Evolutionary conservation across 2,888 invertebrate genomes (phyloP).

Genomic region (Gasteruption jaculator): DNA sequence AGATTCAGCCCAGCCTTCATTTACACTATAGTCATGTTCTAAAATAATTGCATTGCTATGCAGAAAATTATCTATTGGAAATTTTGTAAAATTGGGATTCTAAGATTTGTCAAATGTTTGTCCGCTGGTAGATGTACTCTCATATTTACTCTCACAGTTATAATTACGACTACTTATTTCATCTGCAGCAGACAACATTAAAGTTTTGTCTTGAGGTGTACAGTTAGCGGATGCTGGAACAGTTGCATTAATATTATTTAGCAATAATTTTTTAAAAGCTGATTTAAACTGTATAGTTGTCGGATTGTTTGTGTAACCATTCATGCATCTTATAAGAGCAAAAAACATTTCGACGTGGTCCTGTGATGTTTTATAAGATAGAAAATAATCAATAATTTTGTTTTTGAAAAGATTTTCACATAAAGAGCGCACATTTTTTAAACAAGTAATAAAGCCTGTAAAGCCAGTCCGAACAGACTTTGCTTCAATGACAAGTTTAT

Average conservation of each 20-base stretch:
- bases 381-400: constrained; percentile 10
- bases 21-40: constrained; percentile 10
- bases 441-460: constrained; percentile 16
- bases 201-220: constrained; percentile 11
- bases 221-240: constrained; percentile 14
- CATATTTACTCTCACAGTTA: background rate
- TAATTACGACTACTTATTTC: background rate
- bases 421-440: constrained; percentile 15
- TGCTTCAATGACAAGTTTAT: constrained; percentile 9
- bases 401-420: constrained; percentile 13
- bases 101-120: no score
- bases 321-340: constrained; percentile 14
- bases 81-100: no score
- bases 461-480: constrained; percentile 15
- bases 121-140: background rate
- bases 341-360: constrained; percentile 21
- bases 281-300: constrained; percentile 19
- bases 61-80: no score
- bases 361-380: constrained; percentile 19
- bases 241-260: constrained; percentile 12
- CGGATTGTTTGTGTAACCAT: constrained; percentile 21
- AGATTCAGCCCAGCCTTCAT: constrained; percentile 7
- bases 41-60: constrained; percentile 2
- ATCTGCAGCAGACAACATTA: constrained; percentile 9
- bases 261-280: constrained; percentile 19